A percentile compares a stretch with the other conserved stretches of the same genome.
Evolutionary conservation across 2,888 invertebrate genomes (phyloP).

Genomic region (Drosophila tanythrix): DNA sequence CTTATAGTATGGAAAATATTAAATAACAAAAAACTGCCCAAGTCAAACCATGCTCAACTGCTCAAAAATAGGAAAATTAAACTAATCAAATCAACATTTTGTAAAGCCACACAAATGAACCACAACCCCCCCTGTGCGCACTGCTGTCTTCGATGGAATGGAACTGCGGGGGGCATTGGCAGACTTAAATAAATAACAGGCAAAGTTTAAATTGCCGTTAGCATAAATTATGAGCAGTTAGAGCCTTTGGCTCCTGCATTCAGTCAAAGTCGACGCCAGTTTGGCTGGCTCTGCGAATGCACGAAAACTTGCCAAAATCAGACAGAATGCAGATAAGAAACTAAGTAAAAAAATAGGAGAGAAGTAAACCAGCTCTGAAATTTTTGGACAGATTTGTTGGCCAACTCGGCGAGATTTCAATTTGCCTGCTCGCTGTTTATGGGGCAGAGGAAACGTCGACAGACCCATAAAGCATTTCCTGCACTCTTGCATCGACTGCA

Average conservation of each 20-base stretch:
- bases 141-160: slow-evolving; percentile 34
- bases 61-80: background rate
- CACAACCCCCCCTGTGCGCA: slow-evolving; percentile 43
- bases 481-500: slow-evolving; percentile 73
- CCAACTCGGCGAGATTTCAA: slow-evolving; percentile 62
- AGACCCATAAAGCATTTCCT: slow-evolving; percentile 78
- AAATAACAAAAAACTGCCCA: too few species aligned
- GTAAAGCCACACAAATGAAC: background rate
- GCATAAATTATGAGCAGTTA: slow-evolving; percentile 81
- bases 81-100: background rate
- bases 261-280: slow-evolving; percentile 61
- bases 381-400: slow-evolving; percentile 33
- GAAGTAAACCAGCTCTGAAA: slow-evolving; percentile 30
- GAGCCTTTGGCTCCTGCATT: slow-evolving; percentile 65
- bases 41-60: background rate
- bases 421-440: slow-evolving; percentile 73
- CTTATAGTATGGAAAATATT: background rate
- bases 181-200: slow-evolving; percentile 77
- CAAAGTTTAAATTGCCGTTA: slow-evolving; percentile 81
- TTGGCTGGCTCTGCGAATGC: slow-evolving; percentile 41
- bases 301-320: slow-evolving; percentile 25
- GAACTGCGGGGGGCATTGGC: slow-evolving; percentile 22
- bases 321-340: background rate
- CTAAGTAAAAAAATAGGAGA: background rate
- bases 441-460: slow-evolving; percentile 65